phyloP scores from a whole-genome alignment of 2,113 vertebrate genomes.

The Cisticola juncidis region DNA sequence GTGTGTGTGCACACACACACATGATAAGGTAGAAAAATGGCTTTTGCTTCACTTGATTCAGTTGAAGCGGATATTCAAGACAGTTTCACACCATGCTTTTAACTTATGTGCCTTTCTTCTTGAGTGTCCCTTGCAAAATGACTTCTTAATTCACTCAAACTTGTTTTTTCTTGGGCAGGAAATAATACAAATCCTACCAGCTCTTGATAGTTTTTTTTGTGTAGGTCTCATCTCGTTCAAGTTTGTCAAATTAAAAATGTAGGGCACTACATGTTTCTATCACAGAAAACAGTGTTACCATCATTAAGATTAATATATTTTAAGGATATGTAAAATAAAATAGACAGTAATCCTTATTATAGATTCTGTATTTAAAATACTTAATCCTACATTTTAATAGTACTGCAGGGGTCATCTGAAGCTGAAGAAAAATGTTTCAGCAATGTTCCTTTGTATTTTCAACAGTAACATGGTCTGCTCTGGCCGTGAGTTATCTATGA shows the following conservation, averaged over 20 bases:
- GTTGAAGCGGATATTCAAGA: not conserved
- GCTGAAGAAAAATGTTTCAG: not conserved
- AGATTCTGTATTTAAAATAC: not conserved
- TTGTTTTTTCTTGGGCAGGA: not conserved
- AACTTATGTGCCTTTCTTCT: not conserved
- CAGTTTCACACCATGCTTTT: not conserved
- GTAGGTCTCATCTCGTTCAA: not conserved
- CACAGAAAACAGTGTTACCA: not conserved
- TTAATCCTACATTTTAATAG: not conserved
- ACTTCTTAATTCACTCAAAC: not conserved
- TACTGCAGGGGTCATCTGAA: not conserved
- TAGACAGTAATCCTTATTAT: not conserved
- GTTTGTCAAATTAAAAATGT: not conserved
- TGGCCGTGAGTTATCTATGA: not conserved
- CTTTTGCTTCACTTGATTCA: not conserved
- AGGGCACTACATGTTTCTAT: not conserved
- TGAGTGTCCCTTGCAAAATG: not conserved
- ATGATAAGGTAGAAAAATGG: not conserved
- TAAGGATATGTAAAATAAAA: not conserved
- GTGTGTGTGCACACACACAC: not conserved
- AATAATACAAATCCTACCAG: not conserved
- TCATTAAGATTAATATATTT: not conserved
- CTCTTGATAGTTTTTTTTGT: not conserved
- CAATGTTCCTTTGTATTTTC: not conserved
- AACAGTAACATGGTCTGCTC: not conserved